Evolutionary conservation across 2,113 vertebrate genomes (phyloP), one percentile per base, ranked within the genome.

Genomic region (Salvelinus fontinalis): DNA sequence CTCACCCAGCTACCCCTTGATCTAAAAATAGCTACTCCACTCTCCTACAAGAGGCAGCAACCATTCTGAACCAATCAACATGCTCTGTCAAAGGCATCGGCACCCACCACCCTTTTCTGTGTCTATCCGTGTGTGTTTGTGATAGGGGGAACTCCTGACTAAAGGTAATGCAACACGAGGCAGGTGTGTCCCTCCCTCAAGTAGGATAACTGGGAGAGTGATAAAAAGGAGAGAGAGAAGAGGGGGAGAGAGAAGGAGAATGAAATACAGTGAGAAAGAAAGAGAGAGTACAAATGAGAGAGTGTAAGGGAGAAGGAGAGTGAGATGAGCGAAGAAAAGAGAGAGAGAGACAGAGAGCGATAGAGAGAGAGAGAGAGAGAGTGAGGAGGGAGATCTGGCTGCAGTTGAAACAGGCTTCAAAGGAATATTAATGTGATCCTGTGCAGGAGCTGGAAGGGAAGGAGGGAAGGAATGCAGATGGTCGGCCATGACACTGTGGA

Each of bases 1-100:
- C 89, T 91, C 91, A 90, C 89, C 83, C 85, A 87, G 89, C 89
- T 91, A 88, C 91, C 91, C 91, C 90, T 90, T 92, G 89, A 91
- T 90, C 91, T 93, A 93, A 91, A 92, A 93, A 93, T 93, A 93
- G 89, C 86, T 82, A 73, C 81, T 88, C 86, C 88, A 83, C 89
- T 91, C 89, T 91, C 90, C 90, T 89, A 89, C 89, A 91, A 91
- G 89, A 92, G 90, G 89, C 91, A 91, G 90, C 90, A 91, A 92
- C 91, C 85, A 85, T 89, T 91, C 89, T 89, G 91, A 91, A 90
- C 92, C 92, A 91, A 92, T 93, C 92, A 92, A 90, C 91, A 88
- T 74, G 80, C 86, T 87, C 90, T 91, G 89, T 91, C 91, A 91
- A 91, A 91, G 85, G 84, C 87, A 86, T 86, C 81, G 77, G 84